Evolutionary conservation across 2,113 vertebrate species (phyloP).

Genomic region (Electrona antarctica): DNA sequence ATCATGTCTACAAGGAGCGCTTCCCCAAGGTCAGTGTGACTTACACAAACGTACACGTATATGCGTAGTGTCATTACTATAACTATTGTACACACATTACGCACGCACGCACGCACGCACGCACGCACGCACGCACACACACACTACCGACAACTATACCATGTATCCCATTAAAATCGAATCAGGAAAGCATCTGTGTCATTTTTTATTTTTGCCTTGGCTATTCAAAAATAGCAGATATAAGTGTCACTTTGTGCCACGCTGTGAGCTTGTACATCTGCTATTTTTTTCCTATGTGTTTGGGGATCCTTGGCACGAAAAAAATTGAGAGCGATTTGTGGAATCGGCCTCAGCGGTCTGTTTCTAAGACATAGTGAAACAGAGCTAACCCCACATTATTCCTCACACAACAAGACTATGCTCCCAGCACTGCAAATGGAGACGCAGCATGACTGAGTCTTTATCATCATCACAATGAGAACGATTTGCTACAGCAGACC

Average conservation of each 20-base stretch:
- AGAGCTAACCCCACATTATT: not conserved
- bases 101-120: not conserved
- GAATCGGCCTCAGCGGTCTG: no score
- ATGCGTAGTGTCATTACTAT: slow-evolving; percentile 5
- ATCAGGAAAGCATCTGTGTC: no score
- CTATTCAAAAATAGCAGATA: no score
- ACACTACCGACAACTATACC: no score
- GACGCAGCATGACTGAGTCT: not conserved
- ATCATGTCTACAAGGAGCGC: slow-evolving; percentile 94
- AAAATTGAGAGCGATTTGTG: no score
- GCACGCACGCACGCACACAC: not conserved
- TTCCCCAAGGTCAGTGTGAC: slow-evolving; percentile 88
- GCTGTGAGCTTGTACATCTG: no score
- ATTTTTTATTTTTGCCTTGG: no score
- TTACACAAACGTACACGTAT: slow-evolving; percentile 44
- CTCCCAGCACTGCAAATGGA: not conserved
- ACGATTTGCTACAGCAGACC: not conserved
- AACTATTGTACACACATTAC: not conserved
- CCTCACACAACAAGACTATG: not conserved
- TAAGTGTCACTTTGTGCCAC: no score
- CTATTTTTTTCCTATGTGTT: no score
- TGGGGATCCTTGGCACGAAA: no score
- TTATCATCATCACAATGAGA: not conserved
- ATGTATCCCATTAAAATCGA: no score
- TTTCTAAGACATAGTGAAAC: slow-evolving; percentile 20